Conservation (phyloP, 2,888 invertebrate species). For the Volucella zonaria region DNA sequence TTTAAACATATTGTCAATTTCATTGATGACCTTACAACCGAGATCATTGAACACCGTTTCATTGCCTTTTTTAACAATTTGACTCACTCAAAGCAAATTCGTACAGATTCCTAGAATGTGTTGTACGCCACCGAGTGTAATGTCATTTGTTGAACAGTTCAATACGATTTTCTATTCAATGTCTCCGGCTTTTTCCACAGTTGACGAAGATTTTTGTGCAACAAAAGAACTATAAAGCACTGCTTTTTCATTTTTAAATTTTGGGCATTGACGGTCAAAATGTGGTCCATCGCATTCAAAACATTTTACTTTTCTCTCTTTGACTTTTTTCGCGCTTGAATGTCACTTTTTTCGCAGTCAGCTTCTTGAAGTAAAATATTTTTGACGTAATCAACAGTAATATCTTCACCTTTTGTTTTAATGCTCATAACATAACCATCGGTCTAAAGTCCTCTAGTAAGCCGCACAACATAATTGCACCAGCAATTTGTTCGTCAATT, state of each 20-base stretch:
- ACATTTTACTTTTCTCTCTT: no score
- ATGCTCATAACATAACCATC: conserved; percentile 19
- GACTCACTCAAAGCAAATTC: conserved; percentile 32
- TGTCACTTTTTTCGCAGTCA: conserved; percentile 33
- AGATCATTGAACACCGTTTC: conserved; percentile 32
- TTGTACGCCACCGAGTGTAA: conserved; percentile 13
- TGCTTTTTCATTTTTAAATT: conserved; percentile 11
- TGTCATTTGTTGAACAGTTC: background rate
- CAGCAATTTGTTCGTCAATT: conserved; percentile 40
- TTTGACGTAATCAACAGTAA: conserved; percentile 44
- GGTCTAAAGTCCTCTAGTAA: conserved; percentile 32
- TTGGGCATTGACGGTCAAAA: no score
- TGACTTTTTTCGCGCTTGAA: background rate
- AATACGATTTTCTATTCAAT: conserved; percentile 26
- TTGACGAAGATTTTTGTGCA: conserved; percentile 31
- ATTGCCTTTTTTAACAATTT: conserved; percentile 35
- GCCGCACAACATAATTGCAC: conserved; percentile 44
- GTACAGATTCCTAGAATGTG: conserved; percentile 38
- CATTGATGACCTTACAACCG: conserved; percentile 37
- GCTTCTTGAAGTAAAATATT: conserved; percentile 44
- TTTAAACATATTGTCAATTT: conserved; percentile 50
- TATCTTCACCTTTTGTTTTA: conserved; percentile 35
- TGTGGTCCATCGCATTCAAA: no score
- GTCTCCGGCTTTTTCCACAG: conserved; percentile 24
- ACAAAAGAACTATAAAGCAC: conserved; percentile 35